These are phyloP conservation scores for Julus scandinavius DNA, from an alignment of 2,888 invertebrate genomes.

Conservation along the genomic window DNA sequence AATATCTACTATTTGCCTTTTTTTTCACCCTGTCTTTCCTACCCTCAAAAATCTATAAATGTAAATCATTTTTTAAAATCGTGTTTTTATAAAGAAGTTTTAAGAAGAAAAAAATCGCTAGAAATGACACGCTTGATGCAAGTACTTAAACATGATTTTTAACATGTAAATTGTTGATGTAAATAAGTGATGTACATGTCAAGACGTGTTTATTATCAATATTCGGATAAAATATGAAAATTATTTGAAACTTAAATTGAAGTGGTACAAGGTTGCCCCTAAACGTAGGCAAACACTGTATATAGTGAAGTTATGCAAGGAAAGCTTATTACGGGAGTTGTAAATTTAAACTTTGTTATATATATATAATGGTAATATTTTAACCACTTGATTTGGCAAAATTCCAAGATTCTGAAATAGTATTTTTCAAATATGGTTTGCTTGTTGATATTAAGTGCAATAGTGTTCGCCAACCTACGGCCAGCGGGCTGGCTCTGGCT, in stretches of 20 bases:
- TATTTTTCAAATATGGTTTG: no score
- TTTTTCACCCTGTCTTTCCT: neutral
- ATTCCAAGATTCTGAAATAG: no score
- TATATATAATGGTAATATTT: no score
- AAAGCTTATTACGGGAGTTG: neutral
- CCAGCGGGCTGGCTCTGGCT: no score
- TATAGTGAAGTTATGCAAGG: neutral
- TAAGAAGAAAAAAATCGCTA: neutral
- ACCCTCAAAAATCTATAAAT: constrained; percentile 17
- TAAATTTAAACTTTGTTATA: no score
- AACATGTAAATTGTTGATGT: neutral
- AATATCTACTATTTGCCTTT: neutral
- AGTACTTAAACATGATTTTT: neutral
- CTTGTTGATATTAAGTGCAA: no score
- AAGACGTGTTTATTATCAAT: no score
- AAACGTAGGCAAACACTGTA: neutral
- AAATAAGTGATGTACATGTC: neutral
- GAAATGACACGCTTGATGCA: neutral
- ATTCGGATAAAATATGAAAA: no score
- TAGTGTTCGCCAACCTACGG: no score
- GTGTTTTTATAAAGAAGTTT: neutral
- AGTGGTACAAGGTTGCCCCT: neutral
- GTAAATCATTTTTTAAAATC: neutral
- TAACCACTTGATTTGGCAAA: no score
- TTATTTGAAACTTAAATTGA: no score